These are phyloP conservation scores for Ypsolopha sequella DNA, from an alignment of 2,888 invertebrate genomes.

Conservation along the genomic window DNA sequence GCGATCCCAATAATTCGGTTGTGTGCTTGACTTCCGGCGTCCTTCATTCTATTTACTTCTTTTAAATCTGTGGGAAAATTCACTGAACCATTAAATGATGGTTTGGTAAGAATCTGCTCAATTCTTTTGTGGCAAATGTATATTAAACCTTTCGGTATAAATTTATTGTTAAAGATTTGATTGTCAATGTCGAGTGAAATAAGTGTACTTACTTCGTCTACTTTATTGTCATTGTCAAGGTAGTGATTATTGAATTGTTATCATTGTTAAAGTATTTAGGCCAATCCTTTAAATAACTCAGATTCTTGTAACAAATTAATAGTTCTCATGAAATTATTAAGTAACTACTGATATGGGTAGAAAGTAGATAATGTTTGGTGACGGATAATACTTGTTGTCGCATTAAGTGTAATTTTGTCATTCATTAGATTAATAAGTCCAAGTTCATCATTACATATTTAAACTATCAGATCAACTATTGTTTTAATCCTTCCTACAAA, in stretches of 20 bases:
- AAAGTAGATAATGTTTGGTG: no score
- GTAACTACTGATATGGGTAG: no score
- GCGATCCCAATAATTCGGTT: constrained; percentile 50
- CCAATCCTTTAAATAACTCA: no score
- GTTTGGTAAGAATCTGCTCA: background rate
- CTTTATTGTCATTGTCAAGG: constrained; percentile 18
- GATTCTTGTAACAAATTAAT: no score
- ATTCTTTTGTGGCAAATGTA: background rate
- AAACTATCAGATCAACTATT: no score
- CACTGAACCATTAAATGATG: constrained; percentile 23
- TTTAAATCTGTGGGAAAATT: constrained; percentile 40
- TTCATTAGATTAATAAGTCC: no score
- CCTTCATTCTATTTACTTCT: constrained; percentile 19
- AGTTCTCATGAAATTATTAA: no score
- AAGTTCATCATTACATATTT: no score
- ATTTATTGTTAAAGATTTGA: background rate
- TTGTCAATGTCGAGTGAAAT: constrained; percentile 1
- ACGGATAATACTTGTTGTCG: no score
- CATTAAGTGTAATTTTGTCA: no score
- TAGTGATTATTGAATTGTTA: constrained; percentile 6
- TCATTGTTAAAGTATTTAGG: background rate
- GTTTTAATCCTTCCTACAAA: no score
- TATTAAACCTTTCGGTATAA: background rate
- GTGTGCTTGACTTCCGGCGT: constrained; percentile 48
- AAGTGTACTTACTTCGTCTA: constrained; percentile 3